Conservation (phyloP, 2,888 invertebrate genomes). For the Polydrusus tereticollis region DNA sequence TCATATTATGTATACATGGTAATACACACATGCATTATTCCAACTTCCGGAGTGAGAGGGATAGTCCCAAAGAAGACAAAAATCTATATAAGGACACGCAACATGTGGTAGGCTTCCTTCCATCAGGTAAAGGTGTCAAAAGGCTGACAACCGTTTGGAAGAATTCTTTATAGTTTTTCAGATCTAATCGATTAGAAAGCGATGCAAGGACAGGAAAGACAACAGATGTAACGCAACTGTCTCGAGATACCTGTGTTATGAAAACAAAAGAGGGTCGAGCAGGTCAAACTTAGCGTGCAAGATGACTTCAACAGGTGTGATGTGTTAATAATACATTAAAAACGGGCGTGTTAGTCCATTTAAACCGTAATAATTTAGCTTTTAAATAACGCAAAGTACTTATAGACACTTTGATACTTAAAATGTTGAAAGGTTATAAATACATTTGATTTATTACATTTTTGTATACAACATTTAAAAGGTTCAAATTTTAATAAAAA, state of each 20-base stretch:
- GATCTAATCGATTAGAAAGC: constrained; percentile 47
- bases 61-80: too few relatives aligned
- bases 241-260: constrained; percentile 9
- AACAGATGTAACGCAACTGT: constrained; percentile 47
- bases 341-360: neutral
- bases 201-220: constrained; percentile 31
- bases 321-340: neutral
- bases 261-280: constrained; percentile 31
- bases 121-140: constrained; percentile 26
- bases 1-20: too few relatives aligned
- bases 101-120: constrained; percentile 1
- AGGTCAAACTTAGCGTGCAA: neutral
- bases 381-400: neutral
- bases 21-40: too few relatives aligned
- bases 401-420: too few relatives aligned
- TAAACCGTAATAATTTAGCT: neutral
- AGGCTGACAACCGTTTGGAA: constrained; percentile 39
- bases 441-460: too few relatives aligned
- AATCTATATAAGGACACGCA: neutral
- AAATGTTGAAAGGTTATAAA: too few relatives aligned
- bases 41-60: too few relatives aligned
- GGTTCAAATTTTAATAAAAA: too few relatives aligned
- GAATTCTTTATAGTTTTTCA: constrained; percentile 20
- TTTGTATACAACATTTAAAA: too few relatives aligned
- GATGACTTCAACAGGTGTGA: neutral